Evolutionary conservation across 2,888 invertebrate genomes (phyloP).

Genomic region (Dasysyrphus albostriatus): DNA sequence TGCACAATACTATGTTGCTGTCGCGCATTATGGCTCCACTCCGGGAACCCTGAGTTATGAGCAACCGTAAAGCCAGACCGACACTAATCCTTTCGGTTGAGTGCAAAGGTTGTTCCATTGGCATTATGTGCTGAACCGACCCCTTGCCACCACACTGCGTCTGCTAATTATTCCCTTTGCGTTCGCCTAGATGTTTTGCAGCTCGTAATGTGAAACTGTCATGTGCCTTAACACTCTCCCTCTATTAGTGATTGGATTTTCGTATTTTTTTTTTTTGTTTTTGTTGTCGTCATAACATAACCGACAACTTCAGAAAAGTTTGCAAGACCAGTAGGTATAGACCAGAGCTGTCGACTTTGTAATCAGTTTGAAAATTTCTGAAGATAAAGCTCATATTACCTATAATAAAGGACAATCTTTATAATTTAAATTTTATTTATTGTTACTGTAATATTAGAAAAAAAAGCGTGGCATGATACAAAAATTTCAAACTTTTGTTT

Average conservation of each 20-base stretch:
- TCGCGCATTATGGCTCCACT: conserved; percentile 17
- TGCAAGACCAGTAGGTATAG: background rate
- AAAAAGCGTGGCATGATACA: too few species aligned
- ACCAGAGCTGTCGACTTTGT: conserved; percentile 7
- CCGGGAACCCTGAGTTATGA: conserved; percentile 53
- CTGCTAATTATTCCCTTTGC: conserved; percentile 62
- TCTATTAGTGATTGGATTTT: conserved; percentile 29
- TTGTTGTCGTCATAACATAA: conserved; percentile 45
- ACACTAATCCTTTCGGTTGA: conserved; percentile 66
- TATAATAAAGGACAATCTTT: too few species aligned
- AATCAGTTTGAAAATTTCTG: too few species aligned
- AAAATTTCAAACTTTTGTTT: too few species aligned
- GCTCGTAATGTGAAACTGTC: conserved; percentile 65
- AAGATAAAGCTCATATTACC: too few species aligned
- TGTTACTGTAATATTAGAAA: too few species aligned
- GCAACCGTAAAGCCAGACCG: conserved; percentile 37
- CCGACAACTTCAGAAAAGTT: conserved; percentile 12
- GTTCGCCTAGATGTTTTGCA: conserved; percentile 56
- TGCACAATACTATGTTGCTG: conserved; percentile 40
- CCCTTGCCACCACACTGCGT: background rate
- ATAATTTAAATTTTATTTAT: too few species aligned
- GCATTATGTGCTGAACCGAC: conserved; percentile 33
- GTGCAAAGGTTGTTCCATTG: conserved; percentile 68
- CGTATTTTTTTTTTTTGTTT: conserved; percentile 27
- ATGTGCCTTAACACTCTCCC: conserved; percentile 29